phyloP scores from a whole-genome alignment of 1,140 invertebrate species.

The Euura saliciscinereae region DNA sequence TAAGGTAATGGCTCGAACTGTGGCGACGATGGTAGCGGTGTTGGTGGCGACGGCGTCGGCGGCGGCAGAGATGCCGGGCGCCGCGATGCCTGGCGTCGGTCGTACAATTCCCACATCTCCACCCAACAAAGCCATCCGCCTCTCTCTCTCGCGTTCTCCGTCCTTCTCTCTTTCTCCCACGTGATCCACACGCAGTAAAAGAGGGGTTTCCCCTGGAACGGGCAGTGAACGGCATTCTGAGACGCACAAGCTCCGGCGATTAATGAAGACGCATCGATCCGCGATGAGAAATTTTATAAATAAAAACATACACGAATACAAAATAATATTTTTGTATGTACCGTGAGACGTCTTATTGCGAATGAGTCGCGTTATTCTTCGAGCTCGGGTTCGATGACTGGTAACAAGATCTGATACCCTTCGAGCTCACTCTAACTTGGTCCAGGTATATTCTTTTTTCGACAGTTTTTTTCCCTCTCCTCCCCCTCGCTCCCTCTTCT shows the following conservation, averaged over 20 bases:
- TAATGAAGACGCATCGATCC: background rate
- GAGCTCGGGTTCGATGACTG: background rate
- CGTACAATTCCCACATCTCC: conserved; percentile 14
- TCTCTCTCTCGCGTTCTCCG: no score
- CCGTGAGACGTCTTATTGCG: background rate
- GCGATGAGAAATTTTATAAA: no score
- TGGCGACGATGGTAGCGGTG: conserved; percentile 20
- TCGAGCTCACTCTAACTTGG: no score
- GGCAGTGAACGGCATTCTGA: background rate
- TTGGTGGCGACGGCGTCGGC: conserved; percentile 24
- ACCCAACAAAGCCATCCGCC: background rate
- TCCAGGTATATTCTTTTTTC: no score
- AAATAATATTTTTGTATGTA: no score
- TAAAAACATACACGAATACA: no score
- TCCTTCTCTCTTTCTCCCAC: background rate
- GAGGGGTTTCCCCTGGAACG: no score
- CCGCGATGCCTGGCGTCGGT: conserved; percentile 33
- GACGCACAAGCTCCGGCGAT: background rate
- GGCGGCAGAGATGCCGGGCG: conserved; percentile 27
- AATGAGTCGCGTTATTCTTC: background rate
- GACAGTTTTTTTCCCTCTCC: no score
- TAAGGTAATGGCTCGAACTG: conserved; percentile 31
- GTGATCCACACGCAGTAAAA: background rate
- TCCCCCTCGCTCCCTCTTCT: no score
- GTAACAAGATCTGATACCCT: background rate